phyloP scores from a whole-genome alignment of 2,888 invertebrate genomes.

The Chrysolina haemoptera region DNA sequence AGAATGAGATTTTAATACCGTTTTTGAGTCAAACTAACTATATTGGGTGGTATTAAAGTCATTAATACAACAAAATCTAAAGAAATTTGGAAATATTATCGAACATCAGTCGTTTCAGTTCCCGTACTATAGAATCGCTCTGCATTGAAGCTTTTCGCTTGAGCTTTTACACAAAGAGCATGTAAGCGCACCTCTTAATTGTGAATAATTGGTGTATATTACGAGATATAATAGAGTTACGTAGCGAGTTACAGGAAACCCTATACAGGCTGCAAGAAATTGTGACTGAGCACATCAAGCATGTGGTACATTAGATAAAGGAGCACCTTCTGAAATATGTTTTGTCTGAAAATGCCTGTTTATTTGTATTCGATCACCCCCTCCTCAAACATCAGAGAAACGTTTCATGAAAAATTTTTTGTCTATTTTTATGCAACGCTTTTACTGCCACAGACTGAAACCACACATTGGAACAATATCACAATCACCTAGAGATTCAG shows the following conservation, averaged over 20 bases:
- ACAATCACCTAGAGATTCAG: too few species aligned
- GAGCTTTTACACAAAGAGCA: constrained; percentile 30
- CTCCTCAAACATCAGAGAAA: too few species aligned
- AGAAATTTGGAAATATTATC: not conserved
- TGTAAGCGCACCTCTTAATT: constrained; percentile 7
- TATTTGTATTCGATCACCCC: too few species aligned
- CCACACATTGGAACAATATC: too few species aligned
- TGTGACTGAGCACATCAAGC: not conserved
- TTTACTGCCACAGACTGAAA: too few species aligned
- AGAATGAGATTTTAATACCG: too few species aligned
- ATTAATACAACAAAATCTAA: too few species aligned
- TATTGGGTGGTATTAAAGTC: too few species aligned
- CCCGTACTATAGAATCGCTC: constrained; percentile 24
- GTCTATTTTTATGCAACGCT: too few species aligned
- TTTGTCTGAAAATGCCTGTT: too few species aligned
- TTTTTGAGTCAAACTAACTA: too few species aligned
- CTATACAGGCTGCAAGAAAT: not conserved
- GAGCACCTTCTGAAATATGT: not conserved
- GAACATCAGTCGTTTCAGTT: constrained; percentile 18
- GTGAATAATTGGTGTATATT: constrained; percentile 7
- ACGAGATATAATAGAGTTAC: not conserved
- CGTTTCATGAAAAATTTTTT: too few species aligned
- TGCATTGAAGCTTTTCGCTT: constrained; percentile 31
- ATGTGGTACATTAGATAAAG: not conserved
- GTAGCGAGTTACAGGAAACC: not conserved